phyloP scores from a whole-genome alignment of 2,113 vertebrate species.

The Antechinus flavipes region DNA sequence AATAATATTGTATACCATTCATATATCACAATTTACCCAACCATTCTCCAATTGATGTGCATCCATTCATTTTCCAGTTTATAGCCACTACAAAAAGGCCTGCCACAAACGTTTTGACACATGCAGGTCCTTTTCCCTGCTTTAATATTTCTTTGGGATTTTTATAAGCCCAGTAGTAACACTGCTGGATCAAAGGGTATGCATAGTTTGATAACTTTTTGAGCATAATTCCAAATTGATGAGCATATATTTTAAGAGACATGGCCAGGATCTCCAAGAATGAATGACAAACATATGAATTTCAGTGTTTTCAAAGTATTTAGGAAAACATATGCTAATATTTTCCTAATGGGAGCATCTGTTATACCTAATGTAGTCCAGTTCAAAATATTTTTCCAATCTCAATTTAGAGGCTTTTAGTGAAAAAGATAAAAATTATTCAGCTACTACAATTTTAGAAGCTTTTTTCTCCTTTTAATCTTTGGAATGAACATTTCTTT shows the following conservation, averaged over 20 bases:
- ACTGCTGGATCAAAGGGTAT: no score
- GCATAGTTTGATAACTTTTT: no score
- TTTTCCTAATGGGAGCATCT: neutral
- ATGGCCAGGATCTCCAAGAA: neutral
- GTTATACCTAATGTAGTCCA: neutral
- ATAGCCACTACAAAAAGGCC: no score
- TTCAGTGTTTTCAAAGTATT: neutral
- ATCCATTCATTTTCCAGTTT: no score
- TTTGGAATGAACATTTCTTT: neutral
- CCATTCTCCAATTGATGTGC: no score
- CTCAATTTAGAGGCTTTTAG: neutral
- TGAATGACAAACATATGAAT: neutral
- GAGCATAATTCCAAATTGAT: neutral
- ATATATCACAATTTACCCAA: no score
- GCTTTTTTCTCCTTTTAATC: neutral
- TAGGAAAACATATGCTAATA: neutral
- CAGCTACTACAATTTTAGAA: neutral
- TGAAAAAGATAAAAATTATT: neutral
- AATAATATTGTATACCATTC: no score
- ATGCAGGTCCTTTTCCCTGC: no score
- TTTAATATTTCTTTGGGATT: no score
- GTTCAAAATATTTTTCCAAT: slow-evolving; percentile 12
- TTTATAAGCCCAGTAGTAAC: no score
- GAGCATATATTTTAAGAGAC: neutral
- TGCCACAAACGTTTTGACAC: no score